These are phyloP conservation scores for Dryoscopus gambensis DNA, from an alignment of 2,113 vertebrate genomes.

Conservation along the genomic window DNA sequence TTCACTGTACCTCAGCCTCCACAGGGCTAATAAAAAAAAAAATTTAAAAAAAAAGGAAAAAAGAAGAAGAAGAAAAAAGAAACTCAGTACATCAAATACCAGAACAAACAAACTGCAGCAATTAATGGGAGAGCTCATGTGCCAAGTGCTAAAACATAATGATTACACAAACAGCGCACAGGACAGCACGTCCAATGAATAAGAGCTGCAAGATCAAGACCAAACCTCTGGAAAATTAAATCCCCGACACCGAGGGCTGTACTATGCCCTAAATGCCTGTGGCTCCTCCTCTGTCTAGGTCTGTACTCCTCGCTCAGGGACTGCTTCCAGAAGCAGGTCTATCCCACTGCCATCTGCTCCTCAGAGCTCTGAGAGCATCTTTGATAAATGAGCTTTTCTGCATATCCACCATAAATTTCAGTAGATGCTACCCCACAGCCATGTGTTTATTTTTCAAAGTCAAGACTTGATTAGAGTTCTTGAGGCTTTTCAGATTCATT, in stretches of 20 bases:
- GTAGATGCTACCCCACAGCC: slow-evolving; percentile 8
- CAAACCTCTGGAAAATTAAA: slow-evolving; percentile 63
- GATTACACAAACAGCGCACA: not conserved
- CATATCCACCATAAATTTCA: slow-evolving; percentile 13
- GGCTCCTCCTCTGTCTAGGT: slow-evolving; percentile 20
- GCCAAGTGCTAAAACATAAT: slow-evolving; percentile 31
- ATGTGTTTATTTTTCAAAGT: slow-evolving; percentile 48
- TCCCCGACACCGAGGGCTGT: not conserved
- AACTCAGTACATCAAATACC: slow-evolving; percentile 42
- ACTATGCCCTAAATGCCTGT: slow-evolving; percentile 31
- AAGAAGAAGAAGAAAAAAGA: not conserved
- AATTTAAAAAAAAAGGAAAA: not conserved
- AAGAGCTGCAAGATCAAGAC: not conserved
- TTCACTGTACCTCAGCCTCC: slow-evolving; percentile 50
- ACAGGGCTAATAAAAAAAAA: slow-evolving; percentile 7
- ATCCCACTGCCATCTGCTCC: slow-evolving; percentile 26
- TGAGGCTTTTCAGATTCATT: slow-evolving; percentile 11
- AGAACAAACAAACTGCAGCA: slow-evolving; percentile 50
- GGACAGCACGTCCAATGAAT: not conserved
- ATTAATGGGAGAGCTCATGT: slow-evolving; percentile 32
- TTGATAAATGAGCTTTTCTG: slow-evolving; percentile 23
- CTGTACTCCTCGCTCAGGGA: not conserved
- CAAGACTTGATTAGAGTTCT: slow-evolving; percentile 40
- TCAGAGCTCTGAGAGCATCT: not conserved
- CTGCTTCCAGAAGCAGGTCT: not conserved